Conservation (phyloP, 1,140 invertebrate genomes). For the Drosophila bifasciata region DNA sequence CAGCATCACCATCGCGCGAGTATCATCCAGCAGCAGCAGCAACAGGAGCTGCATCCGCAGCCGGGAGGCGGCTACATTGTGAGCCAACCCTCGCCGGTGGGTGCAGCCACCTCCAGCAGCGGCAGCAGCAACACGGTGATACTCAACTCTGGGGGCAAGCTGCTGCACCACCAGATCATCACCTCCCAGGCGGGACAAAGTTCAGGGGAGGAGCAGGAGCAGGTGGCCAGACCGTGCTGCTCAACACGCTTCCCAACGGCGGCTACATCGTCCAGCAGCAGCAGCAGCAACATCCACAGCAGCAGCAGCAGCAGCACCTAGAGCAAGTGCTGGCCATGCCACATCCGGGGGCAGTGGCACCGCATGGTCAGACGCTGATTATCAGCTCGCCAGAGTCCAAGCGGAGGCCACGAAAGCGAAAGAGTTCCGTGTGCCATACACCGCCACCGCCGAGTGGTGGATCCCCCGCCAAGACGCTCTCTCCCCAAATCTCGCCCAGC, state of each 20-base stretch:
- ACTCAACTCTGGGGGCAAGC: constrained; percentile 66
- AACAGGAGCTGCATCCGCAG: constrained; percentile 50
- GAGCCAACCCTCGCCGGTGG: constrained; percentile 52
- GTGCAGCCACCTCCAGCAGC: constrained; percentile 12
- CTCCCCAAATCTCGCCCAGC: constrained; percentile 82
- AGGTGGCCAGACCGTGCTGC: constrained; percentile 88
- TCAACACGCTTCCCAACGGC: constrained; percentile 92
- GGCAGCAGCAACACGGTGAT: constrained; percentile 58
- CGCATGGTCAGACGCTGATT: constrained; percentile 42
- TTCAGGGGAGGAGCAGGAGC: constrained; percentile 55
- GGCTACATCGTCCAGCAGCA: constrained; percentile 89
- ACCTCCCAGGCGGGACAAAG: constrained; percentile 75
- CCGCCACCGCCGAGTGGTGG: constrained; percentile 45
- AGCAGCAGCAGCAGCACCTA: constrained; percentile 85
- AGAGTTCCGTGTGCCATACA: constrained; percentile 58
- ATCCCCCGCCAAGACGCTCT: constrained; percentile 62
- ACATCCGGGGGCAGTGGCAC: constrained; percentile 83
- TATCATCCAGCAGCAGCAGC: constrained; percentile 54
- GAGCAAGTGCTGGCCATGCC: constrained; percentile 86
- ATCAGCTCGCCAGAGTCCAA: constrained; percentile 87
- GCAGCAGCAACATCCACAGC: constrained; percentile 57
- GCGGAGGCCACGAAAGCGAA: constrained; percentile 54
- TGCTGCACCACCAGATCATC: constrained; percentile 83
- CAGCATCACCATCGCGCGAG: constrained; percentile 44
- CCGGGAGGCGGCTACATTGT: constrained; percentile 71